Evolutionary conservation across 2,113 vertebrate genomes (phyloP).

Genomic region (Jacana jacana): DNA sequence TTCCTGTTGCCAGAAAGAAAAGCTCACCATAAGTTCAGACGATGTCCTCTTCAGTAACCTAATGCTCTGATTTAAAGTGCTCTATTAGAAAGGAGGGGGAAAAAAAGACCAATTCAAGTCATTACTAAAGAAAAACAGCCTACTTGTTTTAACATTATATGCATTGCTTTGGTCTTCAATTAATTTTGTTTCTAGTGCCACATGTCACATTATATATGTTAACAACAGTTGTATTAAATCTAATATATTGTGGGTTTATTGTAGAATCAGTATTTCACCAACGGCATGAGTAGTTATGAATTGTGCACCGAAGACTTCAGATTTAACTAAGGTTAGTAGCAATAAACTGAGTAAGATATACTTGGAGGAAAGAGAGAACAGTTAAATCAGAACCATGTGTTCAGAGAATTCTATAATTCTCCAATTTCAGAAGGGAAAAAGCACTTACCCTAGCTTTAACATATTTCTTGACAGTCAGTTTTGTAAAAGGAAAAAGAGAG

Average conservation of each 20-base stretch:
- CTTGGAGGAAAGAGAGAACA: not conserved
- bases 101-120: not conserved
- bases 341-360: not conserved
- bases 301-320: not conserved
- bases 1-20: not conserved
- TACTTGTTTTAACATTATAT: not conserved
- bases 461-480: conserved; percentile 86
- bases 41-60: conserved; percentile 78
- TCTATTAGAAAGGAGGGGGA: conserved; percentile 65
- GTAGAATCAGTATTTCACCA: not conserved
- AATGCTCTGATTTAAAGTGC: conserved; percentile 81
- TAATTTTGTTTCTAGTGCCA: not conserved
- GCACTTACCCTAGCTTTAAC: conserved; percentile 86
- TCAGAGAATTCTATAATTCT: not conserved
- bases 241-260: not conserved
- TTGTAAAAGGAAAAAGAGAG: conserved; percentile 71
- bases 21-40: conserved; percentile 81
- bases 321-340: not conserved
- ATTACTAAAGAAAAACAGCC: not conserved
- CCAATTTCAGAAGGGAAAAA: not conserved
- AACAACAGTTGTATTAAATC: not conserved
- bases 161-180: not conserved
- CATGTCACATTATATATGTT: not conserved
- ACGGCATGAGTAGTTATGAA: not conserved
- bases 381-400: not conserved